Percentiles rank a stretch among this genome's conserved stretches.
Evolutionary conservation across 1,140 invertebrate genomes (phyloP).

Genomic region (Atta cephalotes): DNA sequence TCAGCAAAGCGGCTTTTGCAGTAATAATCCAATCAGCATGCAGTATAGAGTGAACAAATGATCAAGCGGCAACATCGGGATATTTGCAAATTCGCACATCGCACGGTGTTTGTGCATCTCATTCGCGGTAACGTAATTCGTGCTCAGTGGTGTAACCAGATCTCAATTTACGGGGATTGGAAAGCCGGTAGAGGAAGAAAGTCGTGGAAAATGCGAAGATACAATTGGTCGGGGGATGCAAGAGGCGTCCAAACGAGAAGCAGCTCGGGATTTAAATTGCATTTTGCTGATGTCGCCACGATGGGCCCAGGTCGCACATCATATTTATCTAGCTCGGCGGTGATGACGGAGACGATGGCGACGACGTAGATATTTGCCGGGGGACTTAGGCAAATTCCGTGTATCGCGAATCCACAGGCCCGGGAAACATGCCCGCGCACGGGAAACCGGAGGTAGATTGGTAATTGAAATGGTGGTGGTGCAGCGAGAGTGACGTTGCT

Average conservation of each 20-base stretch:
- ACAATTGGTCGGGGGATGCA: not conserved
- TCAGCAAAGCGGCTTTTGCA: constrained; percentile 2
- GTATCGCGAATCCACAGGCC: constrained; percentile 56
- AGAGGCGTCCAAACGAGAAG: constrained; percentile 60
- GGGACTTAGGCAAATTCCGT: constrained; percentile 69
- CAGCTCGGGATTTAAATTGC: constrained; percentile 69
- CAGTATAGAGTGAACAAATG: not conserved
- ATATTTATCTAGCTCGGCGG: constrained; percentile 71
- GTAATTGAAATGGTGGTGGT: constrained; percentile 67
- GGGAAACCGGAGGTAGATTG: constrained; percentile 2
- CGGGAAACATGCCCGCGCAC: not conserved
- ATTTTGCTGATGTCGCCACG: constrained; percentile 58
- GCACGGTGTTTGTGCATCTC: constrained; percentile 20
- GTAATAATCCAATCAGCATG: constrained; percentile 42
- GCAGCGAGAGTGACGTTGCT: not conserved
- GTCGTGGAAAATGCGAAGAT: not conserved
- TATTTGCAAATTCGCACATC: constrained; percentile 44
- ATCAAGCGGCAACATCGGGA: constrained; percentile 16
- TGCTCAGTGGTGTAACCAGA: not conserved
- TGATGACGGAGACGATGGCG: constrained; percentile 6
- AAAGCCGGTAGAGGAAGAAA: constrained; percentile 41
- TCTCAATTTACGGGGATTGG: constrained; percentile 74
- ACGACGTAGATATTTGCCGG: constrained; percentile 34
- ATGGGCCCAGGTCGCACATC: constrained; percentile 45
- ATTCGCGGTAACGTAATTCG: constrained; percentile 48